A percentile compares a stretch with the other conserved stretches of the same genome.
These are phyloP conservation scores for Brachypalpus laphriformis DNA, from an alignment of 2,888 invertebrate genomes.

Conservation along the genomic window DNA sequence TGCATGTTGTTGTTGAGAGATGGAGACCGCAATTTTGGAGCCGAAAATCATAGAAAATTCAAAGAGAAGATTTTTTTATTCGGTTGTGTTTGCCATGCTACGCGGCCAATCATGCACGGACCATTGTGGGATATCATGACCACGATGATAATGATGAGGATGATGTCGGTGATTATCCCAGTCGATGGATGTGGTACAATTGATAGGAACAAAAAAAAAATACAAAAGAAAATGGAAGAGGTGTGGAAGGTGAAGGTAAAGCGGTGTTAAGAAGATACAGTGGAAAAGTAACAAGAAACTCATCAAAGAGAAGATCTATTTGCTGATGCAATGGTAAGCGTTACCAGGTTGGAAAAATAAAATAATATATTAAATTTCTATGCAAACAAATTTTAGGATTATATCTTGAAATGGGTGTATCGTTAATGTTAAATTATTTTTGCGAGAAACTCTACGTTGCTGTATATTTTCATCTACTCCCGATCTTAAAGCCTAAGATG, in stretches of 20 bases:
- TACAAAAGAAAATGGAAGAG: neutral
- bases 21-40: constrained; percentile 55
- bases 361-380: too few species aligned
- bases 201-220: constrained; percentile 36
- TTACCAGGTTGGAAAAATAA: constrained; percentile 19
- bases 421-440: too few species aligned
- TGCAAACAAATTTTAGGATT: too few species aligned
- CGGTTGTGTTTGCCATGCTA: constrained; percentile 27
- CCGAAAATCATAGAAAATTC: constrained; percentile 61
- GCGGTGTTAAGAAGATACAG: neutral
- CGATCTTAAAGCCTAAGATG: too few species aligned
- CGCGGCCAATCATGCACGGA: constrained; percentile 40
- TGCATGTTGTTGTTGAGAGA: constrained; percentile 42
- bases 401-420: too few species aligned
- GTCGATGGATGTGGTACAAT: constrained; percentile 53
- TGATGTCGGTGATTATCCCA: constrained; percentile 69
- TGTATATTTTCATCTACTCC: too few species aligned
- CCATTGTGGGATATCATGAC: constrained; percentile 53
- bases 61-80: neutral
- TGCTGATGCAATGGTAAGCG: neutral
- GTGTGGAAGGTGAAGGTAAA: neutral
- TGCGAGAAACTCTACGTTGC: too few species aligned
- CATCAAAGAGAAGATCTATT: constrained; percentile 19
- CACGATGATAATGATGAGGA: constrained; percentile 64
- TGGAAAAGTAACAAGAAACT: constrained; percentile 23